Percentiles rank a stretch among this genome's conserved stretches.
phyloP scores from a whole-genome alignment of 2,113 vertebrate genomes.

The Rhinopomastus cyanomelas region DNA sequence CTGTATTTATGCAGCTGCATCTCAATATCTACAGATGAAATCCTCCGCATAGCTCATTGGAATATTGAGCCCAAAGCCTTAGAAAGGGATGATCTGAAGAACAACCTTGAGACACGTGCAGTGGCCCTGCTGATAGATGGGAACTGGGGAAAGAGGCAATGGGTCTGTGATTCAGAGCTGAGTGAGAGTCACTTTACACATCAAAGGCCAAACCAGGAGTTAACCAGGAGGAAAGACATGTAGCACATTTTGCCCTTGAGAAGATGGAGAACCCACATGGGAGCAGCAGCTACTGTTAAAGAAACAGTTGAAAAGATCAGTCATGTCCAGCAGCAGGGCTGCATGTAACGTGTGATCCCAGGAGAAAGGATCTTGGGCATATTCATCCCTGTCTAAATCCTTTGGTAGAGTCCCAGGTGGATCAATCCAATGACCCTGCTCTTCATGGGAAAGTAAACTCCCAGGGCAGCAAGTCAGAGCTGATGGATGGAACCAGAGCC shows the following conservation, averaged over 20 bases:
- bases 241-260: background rate
- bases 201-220: background rate
- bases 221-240: background rate
- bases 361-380: background rate
- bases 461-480: background rate
- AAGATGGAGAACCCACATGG: fast-evolving
- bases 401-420: background rate
- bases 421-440: background rate
- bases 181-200: background rate
- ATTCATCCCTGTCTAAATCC: background rate
- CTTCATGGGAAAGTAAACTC: background rate
- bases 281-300: background rate
- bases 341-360: fast-evolving
- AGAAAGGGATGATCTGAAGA: background rate
- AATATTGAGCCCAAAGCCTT: background rate
- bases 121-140: background rate
- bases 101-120: background rate
- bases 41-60: background rate
- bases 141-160: background rate
- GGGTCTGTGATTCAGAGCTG: background rate
- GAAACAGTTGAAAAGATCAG: background rate
- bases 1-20: background rate
- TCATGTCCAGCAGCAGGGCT: background rate
- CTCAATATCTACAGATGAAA: background rate
- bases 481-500: background rate